Base-by-base conservation (phyloP, 2,113 vertebrate species). In the Boleophthalmus pectinirostris region DNA sequence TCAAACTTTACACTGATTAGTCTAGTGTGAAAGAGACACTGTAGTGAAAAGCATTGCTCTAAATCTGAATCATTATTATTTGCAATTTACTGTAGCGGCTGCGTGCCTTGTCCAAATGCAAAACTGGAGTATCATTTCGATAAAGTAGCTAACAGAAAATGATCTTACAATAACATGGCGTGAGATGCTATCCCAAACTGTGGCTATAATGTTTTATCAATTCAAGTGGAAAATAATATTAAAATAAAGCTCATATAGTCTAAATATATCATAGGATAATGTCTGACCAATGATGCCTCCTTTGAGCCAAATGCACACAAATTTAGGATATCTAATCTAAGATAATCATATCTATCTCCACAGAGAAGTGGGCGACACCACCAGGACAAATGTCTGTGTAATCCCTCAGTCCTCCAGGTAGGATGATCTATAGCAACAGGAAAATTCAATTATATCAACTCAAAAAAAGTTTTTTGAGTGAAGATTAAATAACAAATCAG, bases 1-100 rank as follows among this genome's bases (percentile, higher is more conserved):
- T 79, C 80, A 79, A 85, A 87, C 78, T 89, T 85, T 69, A 79
- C 77, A 75, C 29, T 84, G 82, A 92, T 91, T 82, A 81, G 71
- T 71, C 45, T 58, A 10, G 49, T 76, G 83, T 85, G 47, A 80
- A 86, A 77, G 82, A 72, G 69, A 88, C 85, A 87, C 82, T 69
- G 75, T 21, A 71, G 78, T 85, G 80, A 79, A 85, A 72, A 16
- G 25, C 70, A 49, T 18, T 46, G 73, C 74, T 33, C 69, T 75
- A 79, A 85, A 77, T 61, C 43, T 68, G 68, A 68, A 75, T 85
- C 45, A 53, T 18, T 67, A 78, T 72, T 69, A 33, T 63, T 38
- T 16, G 66, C 53, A 10, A 23, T 21, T 47, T 65, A 56, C 24
- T 60, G 23, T 20, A 54, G 21, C 43, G 60, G 20, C 20, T 64